Evolutionary conservation across 2,113 vertebrate species (phyloP).

Genomic region (Orientallactaga bullata): DNA sequence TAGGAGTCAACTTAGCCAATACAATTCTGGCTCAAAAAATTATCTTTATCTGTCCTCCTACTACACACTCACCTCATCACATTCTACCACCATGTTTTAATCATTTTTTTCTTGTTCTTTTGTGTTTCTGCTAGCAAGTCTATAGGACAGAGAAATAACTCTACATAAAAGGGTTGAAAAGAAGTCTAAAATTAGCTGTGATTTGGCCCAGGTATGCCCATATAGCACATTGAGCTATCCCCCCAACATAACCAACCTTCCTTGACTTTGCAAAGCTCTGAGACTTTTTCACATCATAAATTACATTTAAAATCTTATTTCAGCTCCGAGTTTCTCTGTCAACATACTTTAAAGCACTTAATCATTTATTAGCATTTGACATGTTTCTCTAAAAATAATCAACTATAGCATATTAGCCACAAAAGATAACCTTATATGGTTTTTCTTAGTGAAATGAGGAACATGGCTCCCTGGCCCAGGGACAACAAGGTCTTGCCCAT

Average conservation of each 20-base stretch:
- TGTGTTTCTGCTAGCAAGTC: background rate
- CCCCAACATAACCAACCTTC: slow-evolving; percentile 55
- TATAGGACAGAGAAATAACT: background rate
- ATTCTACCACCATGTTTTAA: background rate
- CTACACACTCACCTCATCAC: background rate
- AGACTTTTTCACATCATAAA: slow-evolving; percentile 79
- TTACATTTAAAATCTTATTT: slow-evolving; percentile 73
- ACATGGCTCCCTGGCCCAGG: slow-evolving; percentile 31
- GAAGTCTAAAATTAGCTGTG: slow-evolving; percentile 45
- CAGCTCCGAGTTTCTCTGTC: slow-evolving; percentile 70
- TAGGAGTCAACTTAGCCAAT: slow-evolving; percentile 17
- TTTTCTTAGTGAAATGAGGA: slow-evolving; percentile 66
- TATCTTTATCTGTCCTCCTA: background rate
- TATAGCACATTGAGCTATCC: background rate
- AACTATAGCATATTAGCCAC: slow-evolving; percentile 66
- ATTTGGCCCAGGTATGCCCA: background rate
- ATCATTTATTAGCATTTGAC: slow-evolving; percentile 77
- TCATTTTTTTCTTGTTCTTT: background rate
- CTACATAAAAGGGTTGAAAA: slow-evolving; percentile 13
- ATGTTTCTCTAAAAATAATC: slow-evolving; percentile 80
- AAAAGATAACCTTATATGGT: slow-evolving; percentile 71
- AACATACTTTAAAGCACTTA: slow-evolving; percentile 74
- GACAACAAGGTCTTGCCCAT: slow-evolving; percentile 43
- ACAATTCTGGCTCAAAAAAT: background rate
- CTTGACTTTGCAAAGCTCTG: slow-evolving; percentile 38